A percentile compares a stretch with the other conserved stretches of the same genome.
Conservation (phyloP, 2,113 vertebrate genomes). For the Lagenorhynchus albirostris region DNA sequence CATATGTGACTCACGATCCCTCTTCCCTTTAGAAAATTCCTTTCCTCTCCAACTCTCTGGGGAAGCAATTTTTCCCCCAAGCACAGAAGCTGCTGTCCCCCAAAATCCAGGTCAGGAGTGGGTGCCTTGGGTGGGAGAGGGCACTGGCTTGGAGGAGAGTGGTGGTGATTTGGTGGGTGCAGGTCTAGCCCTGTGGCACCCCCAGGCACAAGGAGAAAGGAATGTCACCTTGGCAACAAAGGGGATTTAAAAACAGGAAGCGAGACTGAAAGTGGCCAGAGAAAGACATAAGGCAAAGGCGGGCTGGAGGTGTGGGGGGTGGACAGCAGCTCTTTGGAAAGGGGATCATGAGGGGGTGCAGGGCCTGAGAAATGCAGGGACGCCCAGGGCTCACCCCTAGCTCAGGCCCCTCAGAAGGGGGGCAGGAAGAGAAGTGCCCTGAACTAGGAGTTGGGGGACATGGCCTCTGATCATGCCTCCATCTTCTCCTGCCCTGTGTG, state of each 20-base stretch:
- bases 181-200: background rate
- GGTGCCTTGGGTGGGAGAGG: background rate
- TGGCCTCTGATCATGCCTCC: fast-evolving
- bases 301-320: background rate
- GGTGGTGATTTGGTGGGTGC: background rate
- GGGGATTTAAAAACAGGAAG: background rate
- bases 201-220: background rate
- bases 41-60: background rate
- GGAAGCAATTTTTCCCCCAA: background rate
- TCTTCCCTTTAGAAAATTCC: constrained; percentile 4
- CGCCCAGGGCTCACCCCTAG: background rate
- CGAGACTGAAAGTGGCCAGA: background rate
- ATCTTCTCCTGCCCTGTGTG: background rate
- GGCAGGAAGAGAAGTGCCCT: background rate
- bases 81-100: background rate
- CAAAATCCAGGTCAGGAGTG: background rate
- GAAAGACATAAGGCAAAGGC: background rate
- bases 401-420: background rate
- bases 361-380: background rate
- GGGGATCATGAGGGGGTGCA: fast-evolving
- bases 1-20: constrained; percentile 45
- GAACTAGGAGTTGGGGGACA: background rate
- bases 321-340: background rate
- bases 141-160: background rate
- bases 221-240: background rate